Conservation (phyloP, 92 coral and sea anemone species). For the Paragorgia papillata region DNA sequence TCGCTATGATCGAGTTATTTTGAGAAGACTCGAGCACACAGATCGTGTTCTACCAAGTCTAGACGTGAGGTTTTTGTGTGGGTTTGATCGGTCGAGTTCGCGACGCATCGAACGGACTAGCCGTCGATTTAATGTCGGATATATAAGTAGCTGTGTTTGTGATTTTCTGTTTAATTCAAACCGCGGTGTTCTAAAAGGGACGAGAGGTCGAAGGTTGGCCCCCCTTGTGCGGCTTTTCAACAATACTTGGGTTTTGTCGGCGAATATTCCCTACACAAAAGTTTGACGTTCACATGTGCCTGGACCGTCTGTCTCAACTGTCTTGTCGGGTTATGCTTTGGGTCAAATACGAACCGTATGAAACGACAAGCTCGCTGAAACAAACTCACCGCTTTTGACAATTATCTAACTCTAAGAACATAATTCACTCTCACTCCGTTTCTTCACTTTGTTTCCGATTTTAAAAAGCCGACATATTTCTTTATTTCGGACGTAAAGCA, state of each 20-base stretch:
- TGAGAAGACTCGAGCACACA: neutral
- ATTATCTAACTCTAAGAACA: no score
- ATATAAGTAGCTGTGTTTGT: constrained; percentile 40
- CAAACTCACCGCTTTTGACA: neutral
- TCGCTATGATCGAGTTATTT: constrained; percentile 32
- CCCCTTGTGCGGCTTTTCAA: constrained; percentile 42
- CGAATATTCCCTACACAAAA: constrained; percentile 15
- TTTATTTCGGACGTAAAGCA: no score
- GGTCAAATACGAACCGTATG: neutral
- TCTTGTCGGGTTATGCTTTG: constrained; percentile 4
- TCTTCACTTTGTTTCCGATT: neutral
- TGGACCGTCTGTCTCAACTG: constrained; percentile 14
- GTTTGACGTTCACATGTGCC: constrained; percentile 29
- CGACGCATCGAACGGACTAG: neutral
- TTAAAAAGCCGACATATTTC: neutral
- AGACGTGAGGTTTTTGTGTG: neutral
- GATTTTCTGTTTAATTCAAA: constrained; percentile 48
- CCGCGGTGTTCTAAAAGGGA: constrained; percentile 46
- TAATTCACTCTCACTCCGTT: no score
- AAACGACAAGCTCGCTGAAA: neutral
- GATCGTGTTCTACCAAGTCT: constrained; percentile 14
- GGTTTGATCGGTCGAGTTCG: neutral
- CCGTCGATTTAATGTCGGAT: neutral
- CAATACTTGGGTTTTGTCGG: constrained; percentile 30
- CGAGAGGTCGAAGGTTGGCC: constrained; percentile 50